Evolutionary conservation across 2,888 invertebrate genomes (phyloP).

Genomic region (Hipparchia sbordonii): DNA sequence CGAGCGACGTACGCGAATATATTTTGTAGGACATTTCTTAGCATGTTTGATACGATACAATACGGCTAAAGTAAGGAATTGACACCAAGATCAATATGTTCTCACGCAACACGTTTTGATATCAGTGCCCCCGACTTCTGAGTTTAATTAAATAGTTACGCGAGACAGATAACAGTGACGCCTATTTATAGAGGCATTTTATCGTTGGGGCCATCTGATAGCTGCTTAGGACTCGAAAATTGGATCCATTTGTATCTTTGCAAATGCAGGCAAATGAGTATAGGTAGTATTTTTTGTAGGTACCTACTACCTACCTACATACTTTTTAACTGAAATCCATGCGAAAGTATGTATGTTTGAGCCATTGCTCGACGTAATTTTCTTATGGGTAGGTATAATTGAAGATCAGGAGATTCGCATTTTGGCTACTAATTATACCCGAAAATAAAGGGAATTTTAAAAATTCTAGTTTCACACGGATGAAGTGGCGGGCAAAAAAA

Average conservation of each 20-base stretch:
- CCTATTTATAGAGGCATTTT: constrained; percentile 69
- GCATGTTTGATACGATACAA: background rate
- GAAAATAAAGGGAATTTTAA: too few relatives aligned
- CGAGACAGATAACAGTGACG: constrained; percentile 67
- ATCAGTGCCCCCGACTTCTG: constrained; percentile 68
- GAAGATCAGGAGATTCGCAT: too few relatives aligned
- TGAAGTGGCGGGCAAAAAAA: too few relatives aligned
- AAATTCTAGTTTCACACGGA: too few relatives aligned
- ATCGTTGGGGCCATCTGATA: constrained; percentile 73
- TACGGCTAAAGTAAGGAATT: constrained; percentile 22
- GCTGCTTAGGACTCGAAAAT: constrained; percentile 28
- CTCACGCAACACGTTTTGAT: constrained; percentile 69
- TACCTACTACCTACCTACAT: too few relatives aligned
- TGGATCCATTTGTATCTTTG: constrained; percentile 47
- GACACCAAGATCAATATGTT: constrained; percentile 52
- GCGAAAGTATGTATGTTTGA: too few relatives aligned
- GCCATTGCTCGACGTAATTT: too few relatives aligned
- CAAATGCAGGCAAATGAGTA: background rate
- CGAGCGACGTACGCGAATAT: background rate
- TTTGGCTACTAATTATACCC: too few relatives aligned
- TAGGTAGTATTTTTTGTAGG: too few relatives aligned
- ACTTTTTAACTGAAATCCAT: too few relatives aligned
- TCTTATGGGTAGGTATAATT: too few relatives aligned
- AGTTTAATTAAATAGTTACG: constrained; percentile 78
- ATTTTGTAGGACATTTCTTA: background rate